These are phyloP conservation scores for Leucophora obtusa DNA, from an alignment of 2,888 invertebrate genomes.

Conservation along the genomic window DNA sequence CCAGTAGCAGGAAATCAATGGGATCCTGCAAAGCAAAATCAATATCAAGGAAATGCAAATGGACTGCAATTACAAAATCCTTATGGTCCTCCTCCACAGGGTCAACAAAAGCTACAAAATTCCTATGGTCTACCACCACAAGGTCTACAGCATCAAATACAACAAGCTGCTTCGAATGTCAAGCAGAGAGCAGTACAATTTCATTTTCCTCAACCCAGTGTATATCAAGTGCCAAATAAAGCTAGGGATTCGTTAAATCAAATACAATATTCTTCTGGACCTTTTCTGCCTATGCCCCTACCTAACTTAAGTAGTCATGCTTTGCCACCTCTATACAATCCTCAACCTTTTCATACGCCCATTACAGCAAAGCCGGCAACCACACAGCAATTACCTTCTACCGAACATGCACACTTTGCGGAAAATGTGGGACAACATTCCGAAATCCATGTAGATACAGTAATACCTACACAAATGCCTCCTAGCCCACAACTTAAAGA, in stretches of 20 bases:
- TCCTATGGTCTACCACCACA: slow-evolving; percentile 5
- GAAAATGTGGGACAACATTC: slow-evolving; percentile 74
- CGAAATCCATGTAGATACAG: slow-evolving; percentile 69
- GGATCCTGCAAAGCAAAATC: slow-evolving; percentile 57
- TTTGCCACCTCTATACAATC: slow-evolving; percentile 40
- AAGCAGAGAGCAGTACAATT: slow-evolving; percentile 67
- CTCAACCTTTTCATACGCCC: slow-evolving; percentile 44
- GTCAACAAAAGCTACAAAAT: slow-evolving; percentile 46
- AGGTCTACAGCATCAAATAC: slow-evolving; percentile 23
- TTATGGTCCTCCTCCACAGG: slow-evolving; percentile 26
- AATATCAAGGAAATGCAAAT: slow-evolving; percentile 29
- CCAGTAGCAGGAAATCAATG: slow-evolving; percentile 52
- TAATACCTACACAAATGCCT: slow-evolving; percentile 65
- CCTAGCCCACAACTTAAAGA: slow-evolving; percentile 47
- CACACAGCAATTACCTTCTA: slow-evolving; percentile 74
- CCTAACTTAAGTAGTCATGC: slow-evolving; percentile 75
- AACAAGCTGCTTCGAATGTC: slow-evolving; percentile 54
- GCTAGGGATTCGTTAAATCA: slow-evolving; percentile 55
- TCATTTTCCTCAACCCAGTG: slow-evolving; percentile 56
- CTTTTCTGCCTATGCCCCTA: slow-evolving; percentile 81
- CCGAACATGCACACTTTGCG: slow-evolving; percentile 61
- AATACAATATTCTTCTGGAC: slow-evolving; percentile 62
- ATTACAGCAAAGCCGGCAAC: slow-evolving; percentile 67
- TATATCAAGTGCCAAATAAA: slow-evolving; percentile 45
- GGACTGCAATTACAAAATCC: neutral